Conservation (phyloP, 1,140 invertebrate genomes). For the Solenopsis invicta region DNA sequence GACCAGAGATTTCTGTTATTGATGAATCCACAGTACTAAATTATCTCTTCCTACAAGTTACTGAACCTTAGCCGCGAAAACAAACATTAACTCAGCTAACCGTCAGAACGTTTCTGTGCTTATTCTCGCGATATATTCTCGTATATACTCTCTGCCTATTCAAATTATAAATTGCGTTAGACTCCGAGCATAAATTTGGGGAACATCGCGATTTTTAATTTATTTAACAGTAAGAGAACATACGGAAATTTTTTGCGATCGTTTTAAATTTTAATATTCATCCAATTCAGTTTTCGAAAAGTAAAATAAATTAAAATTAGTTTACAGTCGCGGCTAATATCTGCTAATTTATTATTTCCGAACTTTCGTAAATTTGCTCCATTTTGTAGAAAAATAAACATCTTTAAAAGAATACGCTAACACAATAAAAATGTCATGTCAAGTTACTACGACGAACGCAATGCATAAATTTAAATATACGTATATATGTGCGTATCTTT, state of each 20-base stretch:
- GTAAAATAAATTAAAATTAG: not conserved
- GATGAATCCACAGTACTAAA: slow-evolving; percentile 11
- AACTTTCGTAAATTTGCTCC: not conserved
- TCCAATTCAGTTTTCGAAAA: not conserved
- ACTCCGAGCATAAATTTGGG: not conserved
- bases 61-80: not conserved
- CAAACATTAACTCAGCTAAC: not conserved
- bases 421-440: not conserved
- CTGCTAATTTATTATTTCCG: not conserved
- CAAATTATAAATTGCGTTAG: not conserved
- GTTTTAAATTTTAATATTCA: slow-evolving; percentile 16
- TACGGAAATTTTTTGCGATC: not conserved
- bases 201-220: not conserved
- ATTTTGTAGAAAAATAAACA: not conserved
- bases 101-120: not conserved
- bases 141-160: no score
- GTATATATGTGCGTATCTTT: not conserved
- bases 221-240: not conserved
- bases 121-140: not conserved
- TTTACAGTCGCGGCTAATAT: not conserved
- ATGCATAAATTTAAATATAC: not conserved
- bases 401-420: not conserved
- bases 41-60: not conserved
- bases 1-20: slow-evolving; percentile 4
- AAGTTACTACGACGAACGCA: not conserved